These are phyloP conservation scores for Agrypnia vestita DNA, from an alignment of 1,140 invertebrate species.

Conservation along the genomic window DNA sequence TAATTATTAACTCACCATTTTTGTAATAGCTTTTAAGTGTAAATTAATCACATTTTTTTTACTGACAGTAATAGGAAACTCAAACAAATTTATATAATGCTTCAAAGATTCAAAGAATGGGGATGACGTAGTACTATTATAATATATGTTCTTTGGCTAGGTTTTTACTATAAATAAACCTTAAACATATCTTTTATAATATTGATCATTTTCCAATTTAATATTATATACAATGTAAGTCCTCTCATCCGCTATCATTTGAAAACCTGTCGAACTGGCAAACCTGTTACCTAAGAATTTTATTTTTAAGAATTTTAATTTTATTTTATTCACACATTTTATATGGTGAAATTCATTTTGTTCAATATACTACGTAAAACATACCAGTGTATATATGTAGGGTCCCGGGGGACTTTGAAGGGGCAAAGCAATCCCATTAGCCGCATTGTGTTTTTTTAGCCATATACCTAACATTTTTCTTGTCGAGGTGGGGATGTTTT, in stretches of 20 bases:
- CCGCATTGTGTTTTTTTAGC: background rate
- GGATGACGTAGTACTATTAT: too few species aligned
- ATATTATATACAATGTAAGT: background rate
- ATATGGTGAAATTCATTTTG: background rate
- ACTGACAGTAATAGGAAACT: too few species aligned
- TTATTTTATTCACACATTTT: background rate
- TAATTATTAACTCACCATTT: too few species aligned
- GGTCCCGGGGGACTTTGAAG: background rate
- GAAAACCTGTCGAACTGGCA: background rate
- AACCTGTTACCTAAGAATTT: background rate
- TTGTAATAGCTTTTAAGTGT: too few species aligned
- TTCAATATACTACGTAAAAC: background rate
- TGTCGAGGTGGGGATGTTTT: background rate
- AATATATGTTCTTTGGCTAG: too few species aligned
- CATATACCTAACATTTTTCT: background rate
- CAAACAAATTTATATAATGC: too few species aligned
- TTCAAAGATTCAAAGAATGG: too few species aligned
- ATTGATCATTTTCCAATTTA: background rate
- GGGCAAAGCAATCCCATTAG: background rate
- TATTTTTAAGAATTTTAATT: too few species aligned
- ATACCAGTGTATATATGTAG: too few species aligned
- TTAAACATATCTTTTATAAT: too few species aligned
- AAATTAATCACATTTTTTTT: too few species aligned
- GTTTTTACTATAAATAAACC: too few species aligned
- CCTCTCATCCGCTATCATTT: background rate